A percentile compares a stretch with the other conserved stretches of the same genome.
phyloP scores from a whole-genome alignment of 1,140 invertebrate species.

The Trichonephila clavipes region DNA sequence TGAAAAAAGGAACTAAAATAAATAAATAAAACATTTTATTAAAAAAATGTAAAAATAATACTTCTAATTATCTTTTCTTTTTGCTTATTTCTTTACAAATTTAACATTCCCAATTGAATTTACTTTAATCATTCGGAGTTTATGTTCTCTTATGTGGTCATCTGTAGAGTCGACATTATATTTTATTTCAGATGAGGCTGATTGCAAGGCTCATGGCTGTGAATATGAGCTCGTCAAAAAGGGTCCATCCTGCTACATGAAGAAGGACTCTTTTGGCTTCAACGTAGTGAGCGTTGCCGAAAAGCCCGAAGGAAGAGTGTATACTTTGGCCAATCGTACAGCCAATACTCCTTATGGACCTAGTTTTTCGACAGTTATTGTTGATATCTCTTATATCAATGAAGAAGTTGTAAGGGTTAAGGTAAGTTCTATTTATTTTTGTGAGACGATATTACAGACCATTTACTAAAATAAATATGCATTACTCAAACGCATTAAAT shows the following conservation, averaged over 20 bases:
- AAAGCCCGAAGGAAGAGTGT: background rate
- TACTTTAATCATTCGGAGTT: too few relatives aligned
- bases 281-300: background rate
- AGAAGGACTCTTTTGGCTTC: constrained; percentile 19
- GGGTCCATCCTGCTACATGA: constrained; percentile 37
- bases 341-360: constrained; percentile 15
- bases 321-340: background rate
- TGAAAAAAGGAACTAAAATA: too few relatives aligned
- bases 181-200: background rate
- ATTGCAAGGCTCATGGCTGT: constrained; percentile 1
- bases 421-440: background rate
- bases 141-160: too few relatives aligned
- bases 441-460: too few relatives aligned
- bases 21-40: too few relatives aligned
- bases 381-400: constrained; percentile 62
- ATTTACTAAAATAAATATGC: background rate
- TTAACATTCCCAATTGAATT: too few relatives aligned
- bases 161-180: too few relatives aligned
- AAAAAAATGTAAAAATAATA: too few relatives aligned
- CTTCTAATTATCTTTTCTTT: too few relatives aligned
- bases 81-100: too few relatives aligned
- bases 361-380: background rate
- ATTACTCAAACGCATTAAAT: too few relatives aligned
- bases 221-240: background rate
- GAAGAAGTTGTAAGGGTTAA: constrained; percentile 72